A percentile compares a stretch with the other conserved stretches of the same genome.
These are phyloP conservation scores for Caenorhabditis tropicalis DNA, from an alignment of 1,140 invertebrate species.

Conservation along the genomic window DNA sequence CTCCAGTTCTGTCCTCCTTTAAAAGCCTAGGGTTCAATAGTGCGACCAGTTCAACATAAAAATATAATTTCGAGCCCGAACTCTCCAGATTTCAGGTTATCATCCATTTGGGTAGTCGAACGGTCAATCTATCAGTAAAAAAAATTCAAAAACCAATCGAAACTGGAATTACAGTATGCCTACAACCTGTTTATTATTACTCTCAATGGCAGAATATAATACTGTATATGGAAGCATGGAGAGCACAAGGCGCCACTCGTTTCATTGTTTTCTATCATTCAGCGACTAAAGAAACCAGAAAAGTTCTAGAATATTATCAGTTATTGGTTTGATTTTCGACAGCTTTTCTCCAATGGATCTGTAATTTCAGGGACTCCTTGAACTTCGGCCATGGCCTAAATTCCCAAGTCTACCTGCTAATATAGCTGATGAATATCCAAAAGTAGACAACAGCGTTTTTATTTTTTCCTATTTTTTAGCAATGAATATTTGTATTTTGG, in stretches of 20 bases:
- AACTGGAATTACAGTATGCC: not conserved
- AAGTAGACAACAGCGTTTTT: not conserved
- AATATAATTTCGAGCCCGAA: no score
- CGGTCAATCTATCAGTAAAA: not conserved
- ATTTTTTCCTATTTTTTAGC: not conserved
- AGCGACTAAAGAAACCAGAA: not conserved
- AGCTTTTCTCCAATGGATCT: no score
- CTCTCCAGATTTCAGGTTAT: not conserved
- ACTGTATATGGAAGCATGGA: constrained; percentile 15
- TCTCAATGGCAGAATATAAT: not conserved
- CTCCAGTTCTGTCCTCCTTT: no score
- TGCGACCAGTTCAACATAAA: no score
- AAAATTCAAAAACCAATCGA: not conserved
- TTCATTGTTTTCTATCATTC: not conserved
- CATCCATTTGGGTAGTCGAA: not conserved
- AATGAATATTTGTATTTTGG: not conserved
- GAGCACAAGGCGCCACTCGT: constrained; percentile 7
- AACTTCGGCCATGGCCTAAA: not conserved
- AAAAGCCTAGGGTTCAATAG: no score
- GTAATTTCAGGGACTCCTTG: not conserved
- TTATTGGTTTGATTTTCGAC: not conserved
- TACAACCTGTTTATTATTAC: not conserved
- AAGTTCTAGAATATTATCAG: not conserved
- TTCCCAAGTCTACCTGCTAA: not conserved
- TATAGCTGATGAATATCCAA: constrained; percentile 4